Evolutionary conservation across 2,797 vertebrate species (phyloP).

Genomic region (Smutsia temminckii): DNA sequence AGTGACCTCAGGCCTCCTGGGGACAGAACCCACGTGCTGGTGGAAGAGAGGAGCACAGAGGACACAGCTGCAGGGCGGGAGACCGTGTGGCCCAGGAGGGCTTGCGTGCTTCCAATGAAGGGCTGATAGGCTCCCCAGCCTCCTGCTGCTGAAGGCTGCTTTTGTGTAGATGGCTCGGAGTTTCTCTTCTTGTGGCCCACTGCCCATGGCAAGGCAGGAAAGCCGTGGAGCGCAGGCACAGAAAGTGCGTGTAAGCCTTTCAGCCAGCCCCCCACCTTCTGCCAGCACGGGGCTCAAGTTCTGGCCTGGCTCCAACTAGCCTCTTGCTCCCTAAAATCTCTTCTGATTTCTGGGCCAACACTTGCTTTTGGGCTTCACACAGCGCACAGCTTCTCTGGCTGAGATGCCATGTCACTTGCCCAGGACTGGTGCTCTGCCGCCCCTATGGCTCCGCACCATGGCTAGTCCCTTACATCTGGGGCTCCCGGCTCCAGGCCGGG

Average conservation of each 20-base stretch:
- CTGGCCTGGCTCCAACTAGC: neutral
- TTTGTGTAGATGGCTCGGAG: neutral
- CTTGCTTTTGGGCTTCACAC: neutral
- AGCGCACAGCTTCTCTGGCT: neutral
- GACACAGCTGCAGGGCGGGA: accelerated
- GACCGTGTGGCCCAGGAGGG: too few species aligned
- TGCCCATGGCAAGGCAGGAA: neutral
- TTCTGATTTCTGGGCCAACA: neutral
- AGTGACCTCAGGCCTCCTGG: neutral
- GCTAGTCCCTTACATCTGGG: neutral
- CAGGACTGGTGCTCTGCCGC: neutral
- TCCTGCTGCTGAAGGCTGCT: neutral
- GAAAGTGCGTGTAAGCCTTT: neutral
- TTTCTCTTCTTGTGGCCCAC: neutral
- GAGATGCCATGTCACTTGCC: neutral
- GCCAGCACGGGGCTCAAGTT: neutral
- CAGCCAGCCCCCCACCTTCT: too few species aligned
- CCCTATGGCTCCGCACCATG: neutral
- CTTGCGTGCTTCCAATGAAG: too few species aligned
- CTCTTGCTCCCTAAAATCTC: neutral
- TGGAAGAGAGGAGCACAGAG: neutral
- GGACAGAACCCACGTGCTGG: neutral
- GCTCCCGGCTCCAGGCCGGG: neutral
- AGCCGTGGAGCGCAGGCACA: neutral
- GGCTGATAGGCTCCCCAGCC: neutral